phyloP scores from a whole-genome alignment of 2,888 invertebrate species.

The Romanomermis culicivorax region DNA sequence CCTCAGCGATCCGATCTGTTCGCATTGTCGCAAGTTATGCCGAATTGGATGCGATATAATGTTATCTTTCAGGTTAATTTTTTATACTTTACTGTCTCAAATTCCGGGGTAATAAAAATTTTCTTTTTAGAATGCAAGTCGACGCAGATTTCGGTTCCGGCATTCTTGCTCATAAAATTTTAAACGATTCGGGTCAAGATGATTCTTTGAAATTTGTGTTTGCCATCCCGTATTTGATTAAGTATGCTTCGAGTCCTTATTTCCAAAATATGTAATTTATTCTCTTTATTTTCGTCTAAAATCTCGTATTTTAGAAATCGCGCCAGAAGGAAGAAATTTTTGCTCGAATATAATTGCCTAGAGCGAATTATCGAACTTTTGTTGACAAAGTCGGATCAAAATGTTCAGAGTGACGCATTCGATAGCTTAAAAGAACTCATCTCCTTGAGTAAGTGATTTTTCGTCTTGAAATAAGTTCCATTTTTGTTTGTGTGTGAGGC shows the following conservation, averaged over 20 bases:
- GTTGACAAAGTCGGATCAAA: too few relatives aligned
- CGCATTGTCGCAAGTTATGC: background rate
- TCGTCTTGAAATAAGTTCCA: too few relatives aligned
- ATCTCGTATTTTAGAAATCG: too few relatives aligned
- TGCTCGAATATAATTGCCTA: background rate
- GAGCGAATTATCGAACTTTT: background rate
- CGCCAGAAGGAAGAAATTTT: background rate
- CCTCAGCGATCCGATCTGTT: background rate
- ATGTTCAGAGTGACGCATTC: too few relatives aligned
- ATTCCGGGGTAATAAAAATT: background rate
- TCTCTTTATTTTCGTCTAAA: too few relatives aligned
- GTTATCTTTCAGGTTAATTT: background rate
- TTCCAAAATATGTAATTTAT: too few relatives aligned
- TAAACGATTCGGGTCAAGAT: background rate
- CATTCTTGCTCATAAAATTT: background rate
- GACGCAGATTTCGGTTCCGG: background rate
- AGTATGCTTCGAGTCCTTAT: background rate
- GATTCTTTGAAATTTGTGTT: background rate
- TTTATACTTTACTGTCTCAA: background rate
- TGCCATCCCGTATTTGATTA: background rate
- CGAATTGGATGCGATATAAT: background rate
- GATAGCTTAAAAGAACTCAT: too few relatives aligned
- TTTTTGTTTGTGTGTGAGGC: too few relatives aligned
- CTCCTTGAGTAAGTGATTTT: too few relatives aligned
- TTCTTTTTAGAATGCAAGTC: constrained; percentile 1